Evolutionary conservation across 2,888 invertebrate genomes (phyloP), one percentile per base, ranked within the genome.

Genomic region (Callimorpha dominula): DNA sequence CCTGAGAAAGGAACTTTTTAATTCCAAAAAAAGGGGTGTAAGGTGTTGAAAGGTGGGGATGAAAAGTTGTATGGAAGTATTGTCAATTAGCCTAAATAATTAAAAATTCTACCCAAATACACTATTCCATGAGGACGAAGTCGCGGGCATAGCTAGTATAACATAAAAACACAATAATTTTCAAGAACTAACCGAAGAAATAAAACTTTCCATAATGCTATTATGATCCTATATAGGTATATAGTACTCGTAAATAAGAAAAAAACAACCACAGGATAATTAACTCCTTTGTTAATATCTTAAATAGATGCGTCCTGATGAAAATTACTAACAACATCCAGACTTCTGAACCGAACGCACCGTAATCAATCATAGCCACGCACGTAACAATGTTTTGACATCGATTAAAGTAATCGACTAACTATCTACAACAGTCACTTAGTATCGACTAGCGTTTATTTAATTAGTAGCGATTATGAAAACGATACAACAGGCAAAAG

Each of bases 381-480:
- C 31, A 57, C 54, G 67, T 54, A 81, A 65, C 70, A 49, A 49
- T 40, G 70, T 67, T 42, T 8, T 14, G 31, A 62, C 65, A 76
- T 70, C 63, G 63, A 74, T 31, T 64, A 20, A 67, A 77, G 72
- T 82, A 72, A 77, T 80, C 67, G 73, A 54, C n/a, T 66, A 17
- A 65, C 57, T 67, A 50, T 65, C 57, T 46, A 71, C n/a, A 67
- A 62, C 67, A 75, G 78, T 78, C 76, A 65, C 62, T 76, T 73
- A 73, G 77, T 78, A 82, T 80, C 76, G 79, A 73, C 76, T 81
- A 86, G 74, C 80, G 83, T 78, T 82, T 79, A 84, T 80, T 77
- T 73, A 77, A 70, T 69, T 71, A 77, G 70, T 72, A 75, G 64
- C 76, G 74, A 77, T 80, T 76, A 76, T 74, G 78, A 72, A 52